Evolutionary conservation across 2,888 invertebrate genomes (phyloP).

Genomic region (Pseudolycoriella hygida): DNA sequence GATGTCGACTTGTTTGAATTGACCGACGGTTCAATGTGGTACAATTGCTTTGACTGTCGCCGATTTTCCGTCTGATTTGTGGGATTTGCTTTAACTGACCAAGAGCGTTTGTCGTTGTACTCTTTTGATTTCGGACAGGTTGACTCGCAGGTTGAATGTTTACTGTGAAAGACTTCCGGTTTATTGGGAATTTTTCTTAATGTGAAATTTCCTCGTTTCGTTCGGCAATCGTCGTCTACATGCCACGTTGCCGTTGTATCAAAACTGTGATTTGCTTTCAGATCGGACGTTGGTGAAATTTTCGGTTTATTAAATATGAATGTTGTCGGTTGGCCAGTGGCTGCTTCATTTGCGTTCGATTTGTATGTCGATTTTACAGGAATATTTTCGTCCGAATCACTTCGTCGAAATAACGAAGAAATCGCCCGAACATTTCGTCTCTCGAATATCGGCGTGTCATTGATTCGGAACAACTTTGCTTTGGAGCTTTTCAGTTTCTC

Average conservation of each 20-base stretch:
- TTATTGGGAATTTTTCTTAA: no score
- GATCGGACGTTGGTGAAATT: conserved; percentile 12
- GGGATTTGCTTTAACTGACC: not conserved
- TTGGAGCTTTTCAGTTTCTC: not conserved
- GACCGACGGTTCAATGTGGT: not conserved
- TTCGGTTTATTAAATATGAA: conserved; percentile 12
- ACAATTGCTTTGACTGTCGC: not conserved
- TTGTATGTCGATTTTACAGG: not conserved
- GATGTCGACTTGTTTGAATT: conserved; percentile 10
- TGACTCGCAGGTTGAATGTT: not conserved
- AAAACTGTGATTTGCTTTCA: conserved; percentile 11
- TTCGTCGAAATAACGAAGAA: conserved; percentile 10
- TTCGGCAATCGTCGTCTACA: not conserved
- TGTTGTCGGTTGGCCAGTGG: conserved; percentile 5
- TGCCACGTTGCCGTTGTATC: not conserved
- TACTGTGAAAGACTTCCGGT: not conserved
- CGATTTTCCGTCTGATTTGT: not conserved
- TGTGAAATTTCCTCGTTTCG: no score
- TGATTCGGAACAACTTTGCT: conserved; percentile 19
- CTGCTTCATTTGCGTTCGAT: conserved; percentile 4
- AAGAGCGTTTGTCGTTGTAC: not conserved
- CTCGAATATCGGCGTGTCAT: conserved; percentile 28
- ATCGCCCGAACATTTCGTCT: conserved; percentile 14
- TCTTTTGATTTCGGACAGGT: not conserved
- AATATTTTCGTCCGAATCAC: conserved; percentile 25